phyloP scores from a whole-genome alignment of 2,113 vertebrate species.

The Osmerus mordax region DNA sequence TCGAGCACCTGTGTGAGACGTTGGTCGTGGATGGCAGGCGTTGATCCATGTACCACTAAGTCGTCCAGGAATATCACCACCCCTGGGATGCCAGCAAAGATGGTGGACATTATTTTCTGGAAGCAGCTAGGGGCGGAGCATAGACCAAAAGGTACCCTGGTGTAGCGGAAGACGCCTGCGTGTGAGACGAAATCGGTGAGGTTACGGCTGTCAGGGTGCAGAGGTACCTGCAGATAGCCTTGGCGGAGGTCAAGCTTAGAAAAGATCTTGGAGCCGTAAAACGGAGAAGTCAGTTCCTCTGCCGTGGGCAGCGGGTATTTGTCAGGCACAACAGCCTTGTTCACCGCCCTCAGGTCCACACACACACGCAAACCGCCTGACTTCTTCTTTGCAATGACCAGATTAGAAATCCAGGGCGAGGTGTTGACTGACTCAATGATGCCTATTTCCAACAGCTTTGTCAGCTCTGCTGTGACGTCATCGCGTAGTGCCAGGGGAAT shows the following conservation, averaged over 20 bases:
- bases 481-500: no score
- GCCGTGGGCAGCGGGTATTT: conserved; percentile 12
- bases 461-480: no score
- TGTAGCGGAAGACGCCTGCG: no score
- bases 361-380: no score
- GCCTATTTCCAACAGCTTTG: no score
- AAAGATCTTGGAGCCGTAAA: no score
- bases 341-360: conserved; percentile 17
- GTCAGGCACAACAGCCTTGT: conserved; percentile 8
- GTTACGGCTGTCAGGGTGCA: no score
- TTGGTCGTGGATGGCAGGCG: neutral
- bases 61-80: neutral
- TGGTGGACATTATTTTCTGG: neutral
- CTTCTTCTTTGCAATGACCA: no score
- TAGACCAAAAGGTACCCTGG: no score
- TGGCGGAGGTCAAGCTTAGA: no score
- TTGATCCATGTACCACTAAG: neutral
- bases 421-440: neutral
- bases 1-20: neutral
- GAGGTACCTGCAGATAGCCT: no score
- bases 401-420: neutral
- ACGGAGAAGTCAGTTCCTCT: neutral
- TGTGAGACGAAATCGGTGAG: no score
- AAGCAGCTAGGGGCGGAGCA: neutral
- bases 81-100: neutral